Evolutionary conservation across 1,140 invertebrate genomes (phyloP).

Genomic region (Philotrypesis tridentata): DNA sequence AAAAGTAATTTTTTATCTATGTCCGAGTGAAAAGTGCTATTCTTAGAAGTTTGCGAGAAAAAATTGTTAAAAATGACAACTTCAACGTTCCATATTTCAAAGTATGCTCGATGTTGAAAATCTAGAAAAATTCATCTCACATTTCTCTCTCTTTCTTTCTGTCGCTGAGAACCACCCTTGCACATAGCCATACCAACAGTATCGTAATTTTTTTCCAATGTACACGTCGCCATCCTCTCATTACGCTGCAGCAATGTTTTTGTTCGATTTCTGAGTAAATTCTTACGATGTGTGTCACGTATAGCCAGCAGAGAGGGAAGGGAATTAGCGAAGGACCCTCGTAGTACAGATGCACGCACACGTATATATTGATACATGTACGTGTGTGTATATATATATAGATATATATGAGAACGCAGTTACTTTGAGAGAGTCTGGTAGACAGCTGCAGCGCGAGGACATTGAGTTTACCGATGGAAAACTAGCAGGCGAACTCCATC

Average conservation of each 20-base stretch:
- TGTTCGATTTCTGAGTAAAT: neutral
- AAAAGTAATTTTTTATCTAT: too few relatives aligned
- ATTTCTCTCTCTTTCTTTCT: neutral
- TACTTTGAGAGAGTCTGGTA: neutral
- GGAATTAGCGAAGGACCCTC: neutral
- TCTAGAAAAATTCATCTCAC: too few relatives aligned
- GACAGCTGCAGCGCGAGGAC: neutral
- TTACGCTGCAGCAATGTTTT: neutral
- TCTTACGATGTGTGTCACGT: neutral
- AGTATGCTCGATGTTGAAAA: too few relatives aligned
- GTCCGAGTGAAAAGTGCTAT: too few relatives aligned
- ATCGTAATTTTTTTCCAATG: neutral
- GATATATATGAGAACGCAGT: neutral
- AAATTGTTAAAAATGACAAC: too few relatives aligned
- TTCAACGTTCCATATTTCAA: too few relatives aligned
- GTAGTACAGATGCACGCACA: neutral
- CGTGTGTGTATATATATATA: too few relatives aligned
- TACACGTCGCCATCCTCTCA: neutral
- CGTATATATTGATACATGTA: too few relatives aligned
- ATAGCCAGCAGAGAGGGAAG: neutral
- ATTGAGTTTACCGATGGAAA: conserved; percentile 19
- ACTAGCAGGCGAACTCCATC: conserved; percentile 10
- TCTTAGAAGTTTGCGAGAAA: too few relatives aligned
- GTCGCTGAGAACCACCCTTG: too few relatives aligned
- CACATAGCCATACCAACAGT: too few relatives aligned